Percentiles rank a stretch among this genome's conserved stretches.
phyloP scores from a whole-genome alignment of 2,797 vertebrate species.

The Morelia viridis region DNA sequence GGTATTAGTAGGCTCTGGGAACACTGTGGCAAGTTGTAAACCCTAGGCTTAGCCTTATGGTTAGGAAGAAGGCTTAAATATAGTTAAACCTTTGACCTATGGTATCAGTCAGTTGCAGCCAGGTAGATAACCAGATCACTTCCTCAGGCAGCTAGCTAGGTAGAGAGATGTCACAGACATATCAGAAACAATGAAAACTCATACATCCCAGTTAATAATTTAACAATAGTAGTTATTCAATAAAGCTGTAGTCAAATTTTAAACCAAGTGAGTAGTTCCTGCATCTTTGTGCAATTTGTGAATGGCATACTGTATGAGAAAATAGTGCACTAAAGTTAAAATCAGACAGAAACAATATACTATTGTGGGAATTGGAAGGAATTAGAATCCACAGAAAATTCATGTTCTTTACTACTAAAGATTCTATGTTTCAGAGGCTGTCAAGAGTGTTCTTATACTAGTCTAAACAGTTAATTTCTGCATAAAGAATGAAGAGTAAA shows the following conservation, averaged over 20 bases:
- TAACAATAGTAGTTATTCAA: background rate
- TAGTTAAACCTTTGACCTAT: background rate
- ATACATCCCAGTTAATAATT: background rate
- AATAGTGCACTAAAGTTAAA: background rate
- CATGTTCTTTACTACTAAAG: background rate
- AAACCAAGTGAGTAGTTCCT: conserved; percentile 9
- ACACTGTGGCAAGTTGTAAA: background rate
- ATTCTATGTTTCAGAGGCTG: conserved; percentile 12
- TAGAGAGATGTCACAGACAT: background rate
- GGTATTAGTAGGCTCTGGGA: background rate
- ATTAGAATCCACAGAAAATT: background rate
- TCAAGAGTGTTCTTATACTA: conserved; percentile 33
- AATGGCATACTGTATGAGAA: background rate
- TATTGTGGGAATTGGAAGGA: background rate
- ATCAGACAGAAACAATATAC: background rate
- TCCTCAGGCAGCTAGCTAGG: background rate
- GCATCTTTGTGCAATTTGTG: background rate
- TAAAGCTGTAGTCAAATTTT: background rate
- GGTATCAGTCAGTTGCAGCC: too few relatives aligned
- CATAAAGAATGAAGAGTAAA: conserved; percentile 29
- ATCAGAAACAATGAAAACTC: background rate
- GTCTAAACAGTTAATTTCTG: conserved; percentile 46
- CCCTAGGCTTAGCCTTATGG: background rate
- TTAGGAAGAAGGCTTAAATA: background rate
- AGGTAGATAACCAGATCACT: background rate